A percentile compares a stretch with the other conserved stretches of the same genome.
Conservation (phyloP, 2,797 vertebrate genomes). For the Sebastes hopkinsi region DNA sequence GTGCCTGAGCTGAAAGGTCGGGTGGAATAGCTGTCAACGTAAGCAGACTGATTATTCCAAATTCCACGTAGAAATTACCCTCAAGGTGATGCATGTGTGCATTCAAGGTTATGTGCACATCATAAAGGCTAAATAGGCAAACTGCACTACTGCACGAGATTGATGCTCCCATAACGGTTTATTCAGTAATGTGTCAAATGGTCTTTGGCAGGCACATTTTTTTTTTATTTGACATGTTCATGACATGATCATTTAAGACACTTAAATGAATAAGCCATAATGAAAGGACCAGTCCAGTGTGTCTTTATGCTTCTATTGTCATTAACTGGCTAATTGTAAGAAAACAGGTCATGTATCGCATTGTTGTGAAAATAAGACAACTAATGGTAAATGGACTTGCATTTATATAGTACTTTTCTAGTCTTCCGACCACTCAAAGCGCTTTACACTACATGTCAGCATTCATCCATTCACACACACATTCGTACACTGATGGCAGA, state of each 20-base stretch:
- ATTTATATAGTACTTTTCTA: too few relatives aligned
- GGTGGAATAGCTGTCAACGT: background rate
- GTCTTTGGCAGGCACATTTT: background rate
- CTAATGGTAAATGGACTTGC: too few relatives aligned
- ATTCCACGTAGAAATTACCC: constrained; percentile 10
- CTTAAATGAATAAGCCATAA: background rate
- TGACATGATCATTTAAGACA: background rate
- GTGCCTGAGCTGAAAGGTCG: background rate
- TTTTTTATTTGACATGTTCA: background rate
- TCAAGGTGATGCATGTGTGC: background rate
- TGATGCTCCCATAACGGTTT: background rate
- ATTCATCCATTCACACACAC: too few relatives aligned
- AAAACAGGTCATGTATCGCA: background rate
- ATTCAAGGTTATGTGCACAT: background rate
- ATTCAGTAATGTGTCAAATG: background rate
- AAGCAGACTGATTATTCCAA: background rate
- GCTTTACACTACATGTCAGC: too few relatives aligned
- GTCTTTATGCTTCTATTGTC: background rate
- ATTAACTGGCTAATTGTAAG: background rate
- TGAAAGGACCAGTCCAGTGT: background rate
- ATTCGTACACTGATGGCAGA: too few relatives aligned
- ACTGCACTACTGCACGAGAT: background rate
- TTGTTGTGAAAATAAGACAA: background rate
- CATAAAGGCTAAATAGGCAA: background rate
- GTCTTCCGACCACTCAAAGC: too few relatives aligned